These are phyloP conservation scores for Hippolais icterina DNA, from an alignment of 2,113 vertebrate genomes.

Conservation along the genomic window DNA sequence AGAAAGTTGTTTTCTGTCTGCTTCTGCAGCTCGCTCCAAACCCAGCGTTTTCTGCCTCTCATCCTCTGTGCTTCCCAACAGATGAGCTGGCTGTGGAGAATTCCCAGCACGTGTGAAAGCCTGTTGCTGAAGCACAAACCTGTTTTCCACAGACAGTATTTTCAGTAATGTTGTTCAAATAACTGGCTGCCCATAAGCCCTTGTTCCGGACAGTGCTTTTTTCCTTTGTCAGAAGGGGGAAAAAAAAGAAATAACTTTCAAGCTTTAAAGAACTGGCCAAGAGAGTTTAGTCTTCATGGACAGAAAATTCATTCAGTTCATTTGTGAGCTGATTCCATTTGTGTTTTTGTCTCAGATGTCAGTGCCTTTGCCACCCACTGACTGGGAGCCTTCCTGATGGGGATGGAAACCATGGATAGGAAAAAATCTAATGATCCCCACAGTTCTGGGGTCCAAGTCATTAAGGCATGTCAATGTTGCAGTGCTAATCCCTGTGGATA, in stretches of 20 bases:
- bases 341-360: neutral
- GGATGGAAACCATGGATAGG: neutral
- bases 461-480: neutral
- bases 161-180: neutral
- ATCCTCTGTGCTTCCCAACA: neutral
- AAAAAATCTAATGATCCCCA: neutral
- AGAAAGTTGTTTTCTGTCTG: neutral
- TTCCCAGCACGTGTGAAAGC: neutral
- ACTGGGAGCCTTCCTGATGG: neutral
- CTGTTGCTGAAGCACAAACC: neutral
- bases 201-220: neutral
- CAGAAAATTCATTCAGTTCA: neutral
- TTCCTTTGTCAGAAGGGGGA: neutral
- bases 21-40: neutral
- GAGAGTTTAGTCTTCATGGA: neutral
- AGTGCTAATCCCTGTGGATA: neutral
- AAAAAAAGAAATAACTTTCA: neutral
- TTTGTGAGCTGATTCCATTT: neutral
- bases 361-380: neutral
- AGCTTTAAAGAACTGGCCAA: neutral
- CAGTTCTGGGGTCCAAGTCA: neutral
- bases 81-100: neutral
- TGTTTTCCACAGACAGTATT: neutral
- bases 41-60: neutral
- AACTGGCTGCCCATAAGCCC: neutral